Evolutionary conservation across 2,888 invertebrate genomes (phyloP), one percentile per base, ranked within the genome.

Genomic region (Blastobasis adustella): DNA sequence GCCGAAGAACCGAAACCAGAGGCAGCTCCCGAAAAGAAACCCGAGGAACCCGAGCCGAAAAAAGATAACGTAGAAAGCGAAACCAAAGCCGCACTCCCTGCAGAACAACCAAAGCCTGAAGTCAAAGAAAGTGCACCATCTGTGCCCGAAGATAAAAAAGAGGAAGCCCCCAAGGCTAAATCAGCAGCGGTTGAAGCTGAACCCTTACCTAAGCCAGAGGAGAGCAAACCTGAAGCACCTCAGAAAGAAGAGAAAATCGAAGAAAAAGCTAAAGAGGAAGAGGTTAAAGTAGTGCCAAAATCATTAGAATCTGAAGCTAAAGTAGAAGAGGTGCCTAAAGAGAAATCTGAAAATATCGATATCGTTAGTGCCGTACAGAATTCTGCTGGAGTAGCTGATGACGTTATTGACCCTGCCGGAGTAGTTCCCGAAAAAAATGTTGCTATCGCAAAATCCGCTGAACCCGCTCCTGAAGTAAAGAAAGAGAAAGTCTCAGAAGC

Each of bases 381-480:
- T 55, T 64, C 73, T 36, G 78, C 79, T 49, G 74, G 79, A 41
- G 58, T 83, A 7, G 83, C 83, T 60, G 79, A 88, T 64, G 79
- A 86, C 54, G 65, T 72, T 6, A 59, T 75, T n/a, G 73, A 78
- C 48, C 65, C 71, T 5, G 71, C 73, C 40, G 74, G 69, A 9
- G 73, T 76, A 23, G 69, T 74, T 39, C 73, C 79, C 6, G 73
- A 80, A 55, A 83, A 82, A 61, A 82, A 84, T 55, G 63, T 76
- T 45, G 85, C 56, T 68, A 63, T 71, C 1, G 67, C 69, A 49
- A 62, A 87, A 79, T 62, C 87, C 78, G 69, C 89, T 73, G 61
- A 85, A 73, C 66, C 70, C 37, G 58, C 63, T 44, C 54, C 72
- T 5, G 65, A 65, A 47, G 63, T 60, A 10, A 60, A 57, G 44